Conservation (phyloP, 1,140 invertebrate genomes). For the Lerema accius region DNA sequence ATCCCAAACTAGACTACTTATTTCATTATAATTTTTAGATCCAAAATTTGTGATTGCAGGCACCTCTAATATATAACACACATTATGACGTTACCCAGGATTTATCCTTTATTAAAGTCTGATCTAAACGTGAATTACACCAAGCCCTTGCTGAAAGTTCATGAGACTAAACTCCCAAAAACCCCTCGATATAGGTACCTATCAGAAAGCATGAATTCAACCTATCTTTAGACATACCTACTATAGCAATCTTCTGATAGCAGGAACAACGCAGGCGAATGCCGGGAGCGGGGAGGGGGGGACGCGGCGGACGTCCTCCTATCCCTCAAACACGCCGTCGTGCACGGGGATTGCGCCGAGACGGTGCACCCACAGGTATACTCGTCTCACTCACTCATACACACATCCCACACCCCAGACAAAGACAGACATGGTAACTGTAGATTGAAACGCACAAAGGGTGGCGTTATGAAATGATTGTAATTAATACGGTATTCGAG, state of each 20-base stretch:
- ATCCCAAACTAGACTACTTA: no score
- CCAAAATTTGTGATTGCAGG: no score
- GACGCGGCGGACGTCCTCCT: constrained; percentile 92
- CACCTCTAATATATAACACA: no score
- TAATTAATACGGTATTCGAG: constrained; percentile 49
- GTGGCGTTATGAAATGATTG: constrained; percentile 48
- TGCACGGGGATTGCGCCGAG: constrained; percentile 86
- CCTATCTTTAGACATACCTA: neutral
- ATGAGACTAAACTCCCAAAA: no score
- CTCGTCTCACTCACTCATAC: constrained; percentile 48
- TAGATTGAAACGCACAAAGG: constrained; percentile 31
- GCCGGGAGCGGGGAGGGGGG: constrained; percentile 69
- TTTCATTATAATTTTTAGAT: no score
- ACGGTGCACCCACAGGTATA: constrained; percentile 73
- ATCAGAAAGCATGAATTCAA: no score
- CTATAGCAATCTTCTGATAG: constrained; percentile 37
- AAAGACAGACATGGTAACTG: constrained; percentile 37
- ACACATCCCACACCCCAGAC: constrained; percentile 20
- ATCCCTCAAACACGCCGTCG: constrained; percentile 93
- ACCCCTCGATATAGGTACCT: no score
- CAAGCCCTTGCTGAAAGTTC: no score
- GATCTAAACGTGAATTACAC: no score
- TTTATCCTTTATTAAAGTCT: no score
- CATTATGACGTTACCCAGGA: no score
- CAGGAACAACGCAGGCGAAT: constrained; percentile 69